These are phyloP conservation scores for Achatina immaculata DNA, from an alignment of 1,140 invertebrate species.

Conservation along the genomic window DNA sequence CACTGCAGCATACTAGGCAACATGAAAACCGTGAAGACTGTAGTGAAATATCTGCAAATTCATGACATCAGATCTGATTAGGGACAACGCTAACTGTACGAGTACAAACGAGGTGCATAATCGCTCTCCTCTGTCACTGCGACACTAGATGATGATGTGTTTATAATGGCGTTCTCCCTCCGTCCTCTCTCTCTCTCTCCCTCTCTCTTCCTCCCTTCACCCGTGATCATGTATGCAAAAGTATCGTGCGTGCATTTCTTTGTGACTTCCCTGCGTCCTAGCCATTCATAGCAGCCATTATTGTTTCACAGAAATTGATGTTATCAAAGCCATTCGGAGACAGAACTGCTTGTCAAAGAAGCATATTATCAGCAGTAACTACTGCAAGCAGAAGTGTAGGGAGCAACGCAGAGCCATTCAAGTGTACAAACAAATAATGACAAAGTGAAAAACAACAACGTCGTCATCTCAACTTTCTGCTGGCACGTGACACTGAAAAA, in stretches of 20 bases:
- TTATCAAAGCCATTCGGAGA: not conserved
- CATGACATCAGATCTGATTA: no score
- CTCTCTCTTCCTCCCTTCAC: not conserved
- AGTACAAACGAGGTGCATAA: no score
- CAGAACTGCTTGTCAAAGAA: conserved; percentile 2
- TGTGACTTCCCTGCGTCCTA: not conserved
- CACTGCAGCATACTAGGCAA: no score
- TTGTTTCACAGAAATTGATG: conserved; percentile 1
- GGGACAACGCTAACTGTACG: no score
- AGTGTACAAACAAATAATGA: conserved; percentile 25
- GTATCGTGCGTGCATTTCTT: not conserved
- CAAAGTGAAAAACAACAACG: conserved; percentile 25
- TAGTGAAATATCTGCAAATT: no score
- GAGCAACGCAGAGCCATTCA: not conserved
- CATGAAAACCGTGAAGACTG: no score
- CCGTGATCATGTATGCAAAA: not conserved
- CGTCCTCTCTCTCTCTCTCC: not conserved
- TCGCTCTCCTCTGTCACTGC: no score
- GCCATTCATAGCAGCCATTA: not conserved
- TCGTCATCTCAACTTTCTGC: not conserved
- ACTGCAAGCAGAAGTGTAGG: not conserved
- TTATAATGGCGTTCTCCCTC: no score
- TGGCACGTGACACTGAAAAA: conserved; percentile 14
- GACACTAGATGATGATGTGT: no score
- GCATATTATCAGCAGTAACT: not conserved